Base-by-base conservation (phyloP, 2,888 invertebrate species). In the Galerucella pusilla region DNA sequence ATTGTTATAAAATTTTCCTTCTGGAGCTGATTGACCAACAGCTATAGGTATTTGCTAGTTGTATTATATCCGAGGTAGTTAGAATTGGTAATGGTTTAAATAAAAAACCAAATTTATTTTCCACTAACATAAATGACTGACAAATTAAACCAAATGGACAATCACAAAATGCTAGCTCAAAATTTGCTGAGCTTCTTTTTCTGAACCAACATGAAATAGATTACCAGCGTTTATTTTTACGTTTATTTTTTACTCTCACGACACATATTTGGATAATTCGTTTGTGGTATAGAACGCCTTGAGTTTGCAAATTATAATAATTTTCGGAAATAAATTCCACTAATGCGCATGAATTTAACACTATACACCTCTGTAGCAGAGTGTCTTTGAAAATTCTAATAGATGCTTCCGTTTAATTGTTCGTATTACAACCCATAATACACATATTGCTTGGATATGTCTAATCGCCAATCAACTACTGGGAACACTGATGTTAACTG, bases 31-130 rank as follows among this genome's bases (percentile, higher is more conserved):
- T 60, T 42, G 52, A 35, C 59, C 69, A 59, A 69, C 59, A 60
- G 69, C 16, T 60, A 69, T 42, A 59, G 20, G 20, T 20, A 20
- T 59, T 69, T 25, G 69, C 60, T 42, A 69, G 46, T 60, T 69
- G 45, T 69, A 69, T 60, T 69, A 11, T 59, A 45, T 60, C 35
- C 6, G 35, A 54, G n/a, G 59, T 20, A 28, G 45, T 60, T 60
- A 69, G 54, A 69, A 60, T 49, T 69, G 69, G 69, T 60, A 60
- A 69, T 60, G 59, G 59, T 69, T 69, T 69, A 60, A 69, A 69
- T 60, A 60, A 60, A 42, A 69, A 12, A 25, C 69, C 69, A 60
- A 59, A 69, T 59, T 69, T 59, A 11, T 69, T 42, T 69, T 69
- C 59, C 10, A 69, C 16, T 60, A 45, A 63, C 63, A 35, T 63